Evolutionary conservation across 53 echinoderm and acorn worm genomes (phyloP).

Genomic region (Henricia sp.): DNA sequence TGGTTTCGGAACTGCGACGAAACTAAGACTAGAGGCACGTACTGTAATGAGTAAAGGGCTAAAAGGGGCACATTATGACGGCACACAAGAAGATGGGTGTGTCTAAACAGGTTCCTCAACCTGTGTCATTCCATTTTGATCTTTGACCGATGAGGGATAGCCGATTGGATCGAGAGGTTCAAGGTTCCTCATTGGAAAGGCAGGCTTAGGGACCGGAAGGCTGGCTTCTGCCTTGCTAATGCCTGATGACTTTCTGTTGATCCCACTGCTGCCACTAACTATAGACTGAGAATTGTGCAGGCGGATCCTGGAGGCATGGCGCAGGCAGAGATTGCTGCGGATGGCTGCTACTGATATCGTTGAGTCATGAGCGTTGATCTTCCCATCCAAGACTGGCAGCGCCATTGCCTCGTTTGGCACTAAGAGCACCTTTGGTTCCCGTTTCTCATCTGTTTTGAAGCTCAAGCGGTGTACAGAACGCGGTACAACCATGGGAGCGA

Average conservation of each 20-base stretch:
- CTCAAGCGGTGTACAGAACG: slow-evolving; percentile 81
- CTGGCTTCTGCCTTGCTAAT: neutral
- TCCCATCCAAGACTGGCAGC: slow-evolving; percentile 21
- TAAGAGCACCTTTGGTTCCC: slow-evolving; percentile 78
- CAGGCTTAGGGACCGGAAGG: neutral
- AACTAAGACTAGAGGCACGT: too few relatives aligned
- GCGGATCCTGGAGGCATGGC: slow-evolving; percentile 56
- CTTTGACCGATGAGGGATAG: slow-evolving; percentile 47
- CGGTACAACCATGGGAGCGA: slow-evolving; percentile 76
- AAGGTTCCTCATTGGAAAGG: neutral
- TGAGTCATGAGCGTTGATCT: slow-evolving; percentile 15
- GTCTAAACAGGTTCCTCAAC: slow-evolving; percentile 35
- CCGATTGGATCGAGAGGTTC: slow-evolving; percentile 37
- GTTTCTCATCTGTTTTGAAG: slow-evolving; percentile 59
- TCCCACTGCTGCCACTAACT: neutral
- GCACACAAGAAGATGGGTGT: too few relatives aligned
- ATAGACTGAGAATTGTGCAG: slow-evolving; percentile 37
- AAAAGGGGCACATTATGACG: too few relatives aligned
- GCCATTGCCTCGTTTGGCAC: slow-evolving; percentile 42
- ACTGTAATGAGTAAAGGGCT: too few relatives aligned
- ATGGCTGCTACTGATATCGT: neutral
- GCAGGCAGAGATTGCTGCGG: slow-evolving; percentile 63
- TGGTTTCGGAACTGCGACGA: too few relatives aligned
- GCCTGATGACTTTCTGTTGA: neutral
- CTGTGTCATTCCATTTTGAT: slow-evolving; percentile 42